Conservation (phyloP, 2,797 vertebrate species). For the Huso huso region DNA sequence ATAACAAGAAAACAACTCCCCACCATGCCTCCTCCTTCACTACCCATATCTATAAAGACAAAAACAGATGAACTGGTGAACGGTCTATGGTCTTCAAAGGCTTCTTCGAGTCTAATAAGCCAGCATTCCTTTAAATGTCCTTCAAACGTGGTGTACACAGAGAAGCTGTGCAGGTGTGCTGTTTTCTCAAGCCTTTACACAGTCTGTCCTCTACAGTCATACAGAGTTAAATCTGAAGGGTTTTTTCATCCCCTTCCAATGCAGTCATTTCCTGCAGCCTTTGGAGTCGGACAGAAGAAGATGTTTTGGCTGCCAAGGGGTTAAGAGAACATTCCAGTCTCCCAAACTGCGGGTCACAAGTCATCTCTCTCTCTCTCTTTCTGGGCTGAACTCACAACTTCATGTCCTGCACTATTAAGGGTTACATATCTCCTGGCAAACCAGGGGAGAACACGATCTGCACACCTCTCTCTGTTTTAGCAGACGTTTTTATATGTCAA, state of each 20-base stretch:
- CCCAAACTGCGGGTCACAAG: background rate
- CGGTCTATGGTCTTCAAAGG: no score
- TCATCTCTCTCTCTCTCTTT: background rate
- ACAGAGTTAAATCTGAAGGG: constrained; percentile 36
- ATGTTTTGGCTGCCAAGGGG: constrained; percentile 13
- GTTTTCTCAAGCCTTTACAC: background rate
- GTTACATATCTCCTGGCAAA: background rate
- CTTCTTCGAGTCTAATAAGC: no score
- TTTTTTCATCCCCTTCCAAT: constrained; percentile 43
- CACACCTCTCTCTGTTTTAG: background rate
- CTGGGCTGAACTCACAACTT: background rate
- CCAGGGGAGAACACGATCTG: background rate
- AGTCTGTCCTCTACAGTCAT: background rate
- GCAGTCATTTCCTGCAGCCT: constrained; percentile 55
- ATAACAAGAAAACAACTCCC: no score
- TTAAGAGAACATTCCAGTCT: background rate
- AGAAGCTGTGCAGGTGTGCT: no score
- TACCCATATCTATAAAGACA: no score
- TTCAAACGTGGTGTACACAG: no score
- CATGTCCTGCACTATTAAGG: background rate
- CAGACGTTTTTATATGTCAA: constrained; percentile 18
- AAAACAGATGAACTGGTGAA: no score
- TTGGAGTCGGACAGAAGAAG: constrained; percentile 22
- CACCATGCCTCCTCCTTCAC: no score
- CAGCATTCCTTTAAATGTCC: no score